Evolutionary conservation across 2,888 invertebrate genomes (phyloP).

Genomic region (Trypoxylon attenuatum): DNA sequence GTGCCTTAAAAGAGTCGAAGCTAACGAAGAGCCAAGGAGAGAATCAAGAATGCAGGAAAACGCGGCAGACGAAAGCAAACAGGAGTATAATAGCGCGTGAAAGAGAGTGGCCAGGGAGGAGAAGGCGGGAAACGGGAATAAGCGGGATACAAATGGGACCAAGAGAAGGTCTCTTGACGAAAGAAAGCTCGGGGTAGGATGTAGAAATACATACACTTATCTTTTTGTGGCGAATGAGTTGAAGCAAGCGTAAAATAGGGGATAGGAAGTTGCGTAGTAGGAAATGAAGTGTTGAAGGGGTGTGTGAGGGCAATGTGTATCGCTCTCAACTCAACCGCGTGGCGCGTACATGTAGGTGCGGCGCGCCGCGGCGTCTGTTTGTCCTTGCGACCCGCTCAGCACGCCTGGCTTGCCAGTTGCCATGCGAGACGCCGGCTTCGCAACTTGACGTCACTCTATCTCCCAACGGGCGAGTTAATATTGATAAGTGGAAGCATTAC

Average conservation of each 20-base stretch:
- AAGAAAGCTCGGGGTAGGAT: background rate
- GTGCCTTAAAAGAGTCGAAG: background rate
- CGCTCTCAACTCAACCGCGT: background rate
- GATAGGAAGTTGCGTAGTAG: conserved; percentile 9
- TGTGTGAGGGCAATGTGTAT: conserved; percentile 10
- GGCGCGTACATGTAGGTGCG: background rate
- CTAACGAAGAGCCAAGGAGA: background rate
- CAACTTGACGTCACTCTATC: conserved; percentile 65
- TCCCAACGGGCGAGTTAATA: conserved; percentile 66
- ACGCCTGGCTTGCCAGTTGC: conserved; percentile 61
- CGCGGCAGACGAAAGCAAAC: background rate
- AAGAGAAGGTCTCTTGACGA: background rate
- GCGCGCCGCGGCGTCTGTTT: conserved; percentile 46
- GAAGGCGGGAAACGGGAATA: conserved; percentile 6
- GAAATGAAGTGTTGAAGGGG: conserved; percentile 35
- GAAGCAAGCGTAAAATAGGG: background rate
- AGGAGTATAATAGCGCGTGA: background rate
- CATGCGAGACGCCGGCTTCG: conserved; percentile 62
- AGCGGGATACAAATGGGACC: background rate
- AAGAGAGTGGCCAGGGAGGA: conserved; percentile 6
- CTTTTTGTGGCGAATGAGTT: background rate
- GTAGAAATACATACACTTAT: no score
- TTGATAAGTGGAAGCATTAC: conserved; percentile 63
- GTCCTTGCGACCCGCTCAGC: conserved; percentile 54
- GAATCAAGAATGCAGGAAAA: background rate